phyloP scores from a whole-genome alignment of 2,888 invertebrate species.

The Pachymerium ferrugineum region DNA sequence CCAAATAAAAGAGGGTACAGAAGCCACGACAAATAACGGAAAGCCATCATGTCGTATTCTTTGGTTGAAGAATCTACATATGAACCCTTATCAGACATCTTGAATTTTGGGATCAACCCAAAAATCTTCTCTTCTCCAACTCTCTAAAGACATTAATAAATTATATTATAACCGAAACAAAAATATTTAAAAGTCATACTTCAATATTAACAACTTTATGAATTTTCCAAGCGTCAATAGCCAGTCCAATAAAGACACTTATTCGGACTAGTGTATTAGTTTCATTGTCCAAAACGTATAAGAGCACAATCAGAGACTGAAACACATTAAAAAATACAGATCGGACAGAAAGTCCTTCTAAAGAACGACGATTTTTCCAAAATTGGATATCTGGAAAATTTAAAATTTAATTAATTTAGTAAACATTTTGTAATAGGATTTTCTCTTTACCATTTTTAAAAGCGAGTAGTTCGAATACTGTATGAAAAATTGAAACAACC shows the following conservation, averaged over 20 bases:
- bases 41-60: constrained; percentile 85
- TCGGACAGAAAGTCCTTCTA: constrained; percentile 95
- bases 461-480: constrained; percentile 94
- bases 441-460: constrained; percentile 81
- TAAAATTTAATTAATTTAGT: background rate
- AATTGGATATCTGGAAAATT: constrained; percentile 81
- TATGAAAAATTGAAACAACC: constrained; percentile 87
- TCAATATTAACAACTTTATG: constrained; percentile 66
- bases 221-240: constrained; percentile 99
- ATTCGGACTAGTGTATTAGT: constrained; percentile 93
- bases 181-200: constrained; percentile 41
- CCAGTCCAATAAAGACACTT: constrained; percentile 87
- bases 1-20: constrained; percentile 87
- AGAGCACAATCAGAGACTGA: constrained; percentile 86
- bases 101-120: constrained; percentile 71
- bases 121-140: constrained; percentile 67
- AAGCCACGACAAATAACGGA: constrained; percentile 92
- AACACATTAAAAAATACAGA: constrained; percentile 98
- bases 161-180: background rate
- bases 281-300: constrained; percentile 97
- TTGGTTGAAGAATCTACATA: constrained; percentile 92
- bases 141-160: constrained; percentile 49
- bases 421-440: background rate
- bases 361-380: constrained; percentile 94
- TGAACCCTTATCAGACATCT: constrained; percentile 89